Evolutionary conservation across 1,140 invertebrate species (phyloP).

Genomic region (Nasonia vitripennis): DNA sequence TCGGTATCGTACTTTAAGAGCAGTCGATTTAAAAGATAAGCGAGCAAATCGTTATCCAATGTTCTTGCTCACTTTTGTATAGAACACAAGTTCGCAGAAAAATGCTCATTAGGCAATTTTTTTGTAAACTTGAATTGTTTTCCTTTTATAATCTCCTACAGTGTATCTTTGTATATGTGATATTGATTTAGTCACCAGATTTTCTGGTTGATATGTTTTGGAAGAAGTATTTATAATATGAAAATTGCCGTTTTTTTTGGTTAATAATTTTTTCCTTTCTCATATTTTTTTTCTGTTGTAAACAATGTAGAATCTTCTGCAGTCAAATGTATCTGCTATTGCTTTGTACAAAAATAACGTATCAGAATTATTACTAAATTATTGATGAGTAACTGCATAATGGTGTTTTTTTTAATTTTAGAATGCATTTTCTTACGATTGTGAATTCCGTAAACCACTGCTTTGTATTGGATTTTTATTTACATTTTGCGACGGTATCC

Average conservation of each 20-base stretch:
- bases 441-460: slow-evolving; percentile 27
- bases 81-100: slow-evolving; percentile 45
- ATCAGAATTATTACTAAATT: slow-evolving; percentile 13
- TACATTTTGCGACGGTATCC: slow-evolving; percentile 40
- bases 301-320: not conserved
- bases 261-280: slow-evolving; percentile 41
- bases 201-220: slow-evolving; percentile 45
- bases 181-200: slow-evolving; percentile 50
- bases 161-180: slow-evolving; percentile 55
- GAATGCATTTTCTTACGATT: not conserved
- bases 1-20: slow-evolving; percentile 54
- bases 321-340: slow-evolving; percentile 22
- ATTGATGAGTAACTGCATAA: slow-evolving; percentile 16
- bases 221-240: slow-evolving; percentile 48
- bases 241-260: slow-evolving; percentile 41
- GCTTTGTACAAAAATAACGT: slow-evolving; percentile 31
- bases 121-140: slow-evolving; percentile 48
- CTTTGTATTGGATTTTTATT: slow-evolving; percentile 43
- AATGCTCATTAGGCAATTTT: slow-evolving; percentile 35
- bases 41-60: slow-evolving; percentile 50
- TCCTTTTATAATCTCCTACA: slow-evolving; percentile 53
- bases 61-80: slow-evolving; percentile 53
- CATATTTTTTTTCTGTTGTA: not conserved
- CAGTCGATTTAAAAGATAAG: slow-evolving; percentile 48
- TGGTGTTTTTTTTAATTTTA: not conserved